Percentiles rank a stretch among this genome's conserved stretches.
phyloP scores from a whole-genome alignment of 1,140 invertebrate species.

The Drosophila gunungcola region DNA sequence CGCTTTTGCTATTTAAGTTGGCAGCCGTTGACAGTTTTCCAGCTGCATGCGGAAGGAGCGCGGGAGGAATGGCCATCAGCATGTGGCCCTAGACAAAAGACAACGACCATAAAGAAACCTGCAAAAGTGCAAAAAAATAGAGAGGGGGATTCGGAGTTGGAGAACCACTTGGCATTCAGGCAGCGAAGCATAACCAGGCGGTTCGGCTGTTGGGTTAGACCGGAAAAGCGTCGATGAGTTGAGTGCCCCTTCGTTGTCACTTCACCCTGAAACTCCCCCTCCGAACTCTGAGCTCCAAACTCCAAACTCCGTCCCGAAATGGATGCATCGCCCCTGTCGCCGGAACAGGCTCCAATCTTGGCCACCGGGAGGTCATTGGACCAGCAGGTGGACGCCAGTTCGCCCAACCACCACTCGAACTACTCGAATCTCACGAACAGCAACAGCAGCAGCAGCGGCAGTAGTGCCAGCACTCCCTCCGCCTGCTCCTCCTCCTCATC shows the following conservation, averaged over 20 bases:
- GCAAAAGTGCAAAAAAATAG: conserved; percentile 14
- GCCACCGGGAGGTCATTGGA: conserved; percentile 66
- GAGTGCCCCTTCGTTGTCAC: conserved; percentile 20
- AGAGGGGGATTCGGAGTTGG: conserved; percentile 6
- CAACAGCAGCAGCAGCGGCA: conserved; percentile 55
- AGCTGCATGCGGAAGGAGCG: conserved; percentile 19
- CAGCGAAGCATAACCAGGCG: conserved; percentile 58
- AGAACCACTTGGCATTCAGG: conserved; percentile 68
- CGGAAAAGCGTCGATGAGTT: conserved; percentile 75
- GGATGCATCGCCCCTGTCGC: conserved; percentile 56
- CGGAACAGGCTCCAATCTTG: conserved; percentile 35
- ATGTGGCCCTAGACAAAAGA: conserved; percentile 61
- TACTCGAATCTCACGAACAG: conserved; percentile 78
- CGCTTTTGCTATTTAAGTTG: conserved; percentile 18
- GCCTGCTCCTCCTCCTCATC: conserved; percentile 48
- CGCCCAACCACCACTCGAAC: conserved; percentile 72
- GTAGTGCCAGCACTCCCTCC: conserved; percentile 51
- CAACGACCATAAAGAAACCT: conserved; percentile 23
- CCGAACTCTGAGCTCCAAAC: neutral
- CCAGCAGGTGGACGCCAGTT: conserved; percentile 67
- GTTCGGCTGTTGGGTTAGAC: conserved; percentile 35
- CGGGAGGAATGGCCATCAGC: conserved; percentile 38
- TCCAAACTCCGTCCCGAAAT: conserved; percentile 28
- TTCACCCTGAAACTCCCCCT: conserved; percentile 2
- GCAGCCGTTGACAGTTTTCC: conserved; percentile 33